Evolutionary conservation across 2,113 vertebrate species (phyloP).

Genomic region (Phalacrocorax pelagicus): DNA sequence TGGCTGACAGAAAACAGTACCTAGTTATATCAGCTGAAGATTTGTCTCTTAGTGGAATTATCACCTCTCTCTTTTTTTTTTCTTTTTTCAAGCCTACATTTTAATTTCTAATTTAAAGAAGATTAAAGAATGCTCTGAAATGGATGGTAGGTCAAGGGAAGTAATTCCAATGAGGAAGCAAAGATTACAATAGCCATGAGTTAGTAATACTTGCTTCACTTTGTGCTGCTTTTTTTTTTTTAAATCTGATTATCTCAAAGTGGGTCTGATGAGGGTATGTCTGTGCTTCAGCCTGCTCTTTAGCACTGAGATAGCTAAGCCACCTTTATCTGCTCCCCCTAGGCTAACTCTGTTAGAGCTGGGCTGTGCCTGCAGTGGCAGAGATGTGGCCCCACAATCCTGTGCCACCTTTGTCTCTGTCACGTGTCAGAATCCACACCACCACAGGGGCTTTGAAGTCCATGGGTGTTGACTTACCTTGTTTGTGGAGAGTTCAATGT

Average conservation of each 20-base stretch:
- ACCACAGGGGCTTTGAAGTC: neutral
- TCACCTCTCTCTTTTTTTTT: neutral
- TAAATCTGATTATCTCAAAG: neutral
- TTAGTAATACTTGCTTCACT: neutral
- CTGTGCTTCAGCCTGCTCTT: neutral
- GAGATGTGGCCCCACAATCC: neutral
- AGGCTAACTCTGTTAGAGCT: neutral
- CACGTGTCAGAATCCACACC: neutral
- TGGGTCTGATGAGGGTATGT: neutral
- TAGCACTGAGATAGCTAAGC: neutral
- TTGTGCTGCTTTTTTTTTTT: neutral
- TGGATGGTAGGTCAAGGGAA: neutral
- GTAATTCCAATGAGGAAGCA: neutral
- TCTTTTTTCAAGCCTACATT: neutral
- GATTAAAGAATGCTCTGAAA: neutral
- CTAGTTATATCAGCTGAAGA: neutral
- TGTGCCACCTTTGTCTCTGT: neutral
- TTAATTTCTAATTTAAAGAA: constrained; percentile 22
- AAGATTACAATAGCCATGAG: neutral
- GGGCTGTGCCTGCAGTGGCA: neutral
- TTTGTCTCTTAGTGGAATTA: neutral
- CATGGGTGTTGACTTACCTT: neutral
- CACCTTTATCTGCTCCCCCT: neutral
- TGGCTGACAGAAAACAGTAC: neutral
- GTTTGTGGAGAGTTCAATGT: neutral